Percentiles rank a stretch among this genome's conserved stretches.
These are phyloP conservation scores for Hydrolagus colliei DNA, from an alignment of 2,797 vertebrate species.

Conservation along the genomic window DNA sequence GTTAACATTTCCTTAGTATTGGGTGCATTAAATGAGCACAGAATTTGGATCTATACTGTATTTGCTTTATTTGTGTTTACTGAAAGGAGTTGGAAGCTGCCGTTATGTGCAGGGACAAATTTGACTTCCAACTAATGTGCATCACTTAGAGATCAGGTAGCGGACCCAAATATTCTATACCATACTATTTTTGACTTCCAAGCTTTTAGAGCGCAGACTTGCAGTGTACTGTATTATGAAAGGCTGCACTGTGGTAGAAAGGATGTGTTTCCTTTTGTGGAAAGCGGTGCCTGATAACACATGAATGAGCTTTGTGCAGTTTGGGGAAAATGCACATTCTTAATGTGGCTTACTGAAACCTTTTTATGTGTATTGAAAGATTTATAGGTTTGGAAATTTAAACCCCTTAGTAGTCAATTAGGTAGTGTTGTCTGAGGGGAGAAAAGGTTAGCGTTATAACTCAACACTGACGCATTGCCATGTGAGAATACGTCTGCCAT, in stretches of 20 bases:
- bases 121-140: neutral
- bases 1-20: neutral
- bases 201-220: neutral
- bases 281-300: neutral
- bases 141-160: neutral
- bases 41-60: neutral
- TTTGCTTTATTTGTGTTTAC: neutral
- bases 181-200: neutral
- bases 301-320: neutral
- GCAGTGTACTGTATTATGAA: slow-evolving; percentile 6
- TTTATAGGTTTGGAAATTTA: slow-evolving; percentile 2
- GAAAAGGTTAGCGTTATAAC: neutral
- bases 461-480: neutral
- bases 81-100: neutral
- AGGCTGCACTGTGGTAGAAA: neutral
- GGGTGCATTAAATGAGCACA: neutral
- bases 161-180: slow-evolving; percentile 6
- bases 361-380: neutral
- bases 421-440: too few species aligned
- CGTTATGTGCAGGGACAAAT: neutral
- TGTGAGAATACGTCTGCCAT: neutral
- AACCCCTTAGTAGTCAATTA: neutral
- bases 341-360: neutral
- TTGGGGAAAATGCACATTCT: neutral
- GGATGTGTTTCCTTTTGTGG: neutral